phyloP scores from a whole-genome alignment of 2,888 invertebrate species.

The Nephrocerus scutellatus region DNA sequence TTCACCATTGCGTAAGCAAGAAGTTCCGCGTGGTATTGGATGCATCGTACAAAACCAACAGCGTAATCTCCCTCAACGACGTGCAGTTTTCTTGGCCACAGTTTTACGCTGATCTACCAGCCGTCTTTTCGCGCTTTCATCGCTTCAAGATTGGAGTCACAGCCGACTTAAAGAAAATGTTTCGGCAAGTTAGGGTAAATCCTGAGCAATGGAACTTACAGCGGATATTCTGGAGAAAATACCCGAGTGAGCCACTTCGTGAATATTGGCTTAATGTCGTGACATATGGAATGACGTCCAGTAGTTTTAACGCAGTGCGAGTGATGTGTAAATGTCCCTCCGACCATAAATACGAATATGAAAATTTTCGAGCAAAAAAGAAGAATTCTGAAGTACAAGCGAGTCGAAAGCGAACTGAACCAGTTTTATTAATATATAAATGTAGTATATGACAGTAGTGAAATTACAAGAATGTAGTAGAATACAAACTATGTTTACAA shows the following conservation, averaged over 20 bases:
- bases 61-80: too few relatives aligned
- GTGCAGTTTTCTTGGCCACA: conserved; percentile 4
- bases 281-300: conserved; percentile 10
- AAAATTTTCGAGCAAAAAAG: too few relatives aligned
- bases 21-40: too few relatives aligned
- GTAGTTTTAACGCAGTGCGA: conserved; percentile 4
- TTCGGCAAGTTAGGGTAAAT: conserved; percentile 6
- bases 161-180: conserved; percentile 9
- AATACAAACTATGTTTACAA: too few relatives aligned
- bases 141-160: conserved; percentile 3
- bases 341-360: too few relatives aligned
- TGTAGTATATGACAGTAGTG: too few relatives aligned
- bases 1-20: conserved; percentile 5
- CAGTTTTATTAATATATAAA: too few relatives aligned
- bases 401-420: too few relatives aligned
- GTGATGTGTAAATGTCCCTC: conserved; percentile 3
- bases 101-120: conserved; percentile 4
- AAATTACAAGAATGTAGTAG: too few relatives aligned
- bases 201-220: conserved; percentile 10
- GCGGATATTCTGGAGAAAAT: conserved; percentile 11
- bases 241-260: not conserved
- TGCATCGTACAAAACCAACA: too few relatives aligned
- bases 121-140: conserved; percentile 7
- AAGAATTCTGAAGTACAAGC: too few relatives aligned
- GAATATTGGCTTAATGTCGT: conserved; percentile 9